Conservation (phyloP, 2,113 vertebrate species). For the Syrrhaptes paradoxus region DNA sequence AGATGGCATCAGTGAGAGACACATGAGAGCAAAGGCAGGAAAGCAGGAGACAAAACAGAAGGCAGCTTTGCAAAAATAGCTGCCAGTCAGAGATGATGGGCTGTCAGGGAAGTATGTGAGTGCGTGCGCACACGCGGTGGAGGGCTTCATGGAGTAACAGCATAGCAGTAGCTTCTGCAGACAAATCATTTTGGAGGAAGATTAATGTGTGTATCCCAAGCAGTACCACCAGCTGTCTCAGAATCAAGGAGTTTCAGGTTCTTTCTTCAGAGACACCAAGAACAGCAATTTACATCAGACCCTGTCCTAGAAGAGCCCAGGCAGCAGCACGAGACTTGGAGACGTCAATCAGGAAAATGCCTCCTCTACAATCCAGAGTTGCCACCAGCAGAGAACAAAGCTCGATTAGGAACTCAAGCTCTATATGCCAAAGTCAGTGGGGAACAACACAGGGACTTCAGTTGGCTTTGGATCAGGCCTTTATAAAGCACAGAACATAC, state of each 20-base stretch:
- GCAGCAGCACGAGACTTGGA: not conserved
- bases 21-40: not conserved
- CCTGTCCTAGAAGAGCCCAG: not conserved
- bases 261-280: not conserved
- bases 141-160: not conserved
- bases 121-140: fast-evolving
- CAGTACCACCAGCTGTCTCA: not conserved
- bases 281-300: not conserved
- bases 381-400: not conserved
- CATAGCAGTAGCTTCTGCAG: not conserved
- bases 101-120: not conserved
- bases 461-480: not conserved
- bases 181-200: not conserved
- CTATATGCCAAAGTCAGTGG: not conserved
- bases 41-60: slow-evolving; percentile 36
- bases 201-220: not conserved
- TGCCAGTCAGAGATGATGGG: not conserved
- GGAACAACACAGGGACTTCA: not conserved
- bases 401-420: not conserved
- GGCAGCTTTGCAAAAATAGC: slow-evolving; percentile 31
- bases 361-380: not conserved
- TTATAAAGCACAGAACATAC: not conserved
- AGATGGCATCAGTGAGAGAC: not conserved
- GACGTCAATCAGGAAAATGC: not conserved
- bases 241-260: not conserved